phyloP scores from a whole-genome alignment of 2,113 vertebrate genomes.

The Lepisosteus osseus region DNA sequence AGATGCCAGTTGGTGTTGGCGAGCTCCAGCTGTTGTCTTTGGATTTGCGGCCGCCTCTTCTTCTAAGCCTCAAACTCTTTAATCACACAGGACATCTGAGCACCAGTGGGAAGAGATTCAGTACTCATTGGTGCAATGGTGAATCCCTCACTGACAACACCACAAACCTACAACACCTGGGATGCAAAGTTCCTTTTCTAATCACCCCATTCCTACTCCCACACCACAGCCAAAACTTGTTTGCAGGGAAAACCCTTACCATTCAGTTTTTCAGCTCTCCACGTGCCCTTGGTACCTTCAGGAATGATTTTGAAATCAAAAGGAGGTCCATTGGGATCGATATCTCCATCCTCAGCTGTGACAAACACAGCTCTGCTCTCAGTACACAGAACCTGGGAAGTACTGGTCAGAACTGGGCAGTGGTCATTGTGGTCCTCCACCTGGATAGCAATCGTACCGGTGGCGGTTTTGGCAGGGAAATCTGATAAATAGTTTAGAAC shows the following conservation, averaged over 20 bases:
- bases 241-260: slow-evolving; percentile 55
- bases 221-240: neutral
- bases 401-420: slow-evolving; percentile 71
- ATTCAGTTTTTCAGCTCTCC: slow-evolving; percentile 70
- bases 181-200: too few species aligned
- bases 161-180: too few species aligned
- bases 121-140: too few species aligned
- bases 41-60: too few species aligned
- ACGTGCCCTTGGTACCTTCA: slow-evolving; percentile 50
- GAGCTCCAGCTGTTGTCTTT: too few species aligned
- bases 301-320: slow-evolving; percentile 72
- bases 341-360: slow-evolving; percentile 75
- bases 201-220: too few species aligned
- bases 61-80: too few species aligned
- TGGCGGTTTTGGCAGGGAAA: slow-evolving; percentile 72
- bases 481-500: slow-evolving; percentile 42
- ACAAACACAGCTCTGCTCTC: slow-evolving; percentile 55
- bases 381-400: slow-evolving; percentile 62
- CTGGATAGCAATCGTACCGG: slow-evolving; percentile 77
- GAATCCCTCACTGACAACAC: too few species aligned
- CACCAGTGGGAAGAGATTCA: too few species aligned
- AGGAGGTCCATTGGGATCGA: slow-evolving; percentile 69
- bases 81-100: too few species aligned
- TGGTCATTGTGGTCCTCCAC: slow-evolving; percentile 86
- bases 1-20: too few species aligned